Evolutionary conservation across 2,797 vertebrate species (phyloP).

Genomic region (Rhodeus uyekii): DNA sequence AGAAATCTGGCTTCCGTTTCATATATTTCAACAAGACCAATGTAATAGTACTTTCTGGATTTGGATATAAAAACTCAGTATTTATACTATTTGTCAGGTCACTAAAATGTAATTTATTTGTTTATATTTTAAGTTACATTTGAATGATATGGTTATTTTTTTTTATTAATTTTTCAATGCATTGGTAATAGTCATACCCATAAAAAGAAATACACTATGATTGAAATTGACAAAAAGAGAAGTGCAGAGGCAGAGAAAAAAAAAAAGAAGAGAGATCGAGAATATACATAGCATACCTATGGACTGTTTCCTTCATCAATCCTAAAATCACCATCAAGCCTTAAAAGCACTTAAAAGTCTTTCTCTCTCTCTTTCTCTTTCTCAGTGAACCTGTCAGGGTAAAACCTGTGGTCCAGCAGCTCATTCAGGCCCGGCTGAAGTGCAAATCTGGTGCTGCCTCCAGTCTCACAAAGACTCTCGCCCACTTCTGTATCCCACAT

Average conservation of each 20-base stretch:
- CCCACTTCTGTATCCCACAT: conserved; percentile 50
- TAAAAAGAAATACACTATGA: neutral
- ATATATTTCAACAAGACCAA: conserved; percentile 5
- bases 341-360: neutral
- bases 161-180: neutral
- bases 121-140: too few species aligned
- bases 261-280: too few species aligned
- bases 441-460: conserved; percentile 79
- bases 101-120: neutral
- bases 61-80: neutral
- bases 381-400: conserved; percentile 34
- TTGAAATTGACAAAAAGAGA: neutral
- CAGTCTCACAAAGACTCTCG: conserved; percentile 56
- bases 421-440: conserved; percentile 80
- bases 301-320: neutral
- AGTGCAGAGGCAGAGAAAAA: neutral
- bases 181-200: neutral
- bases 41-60: neutral
- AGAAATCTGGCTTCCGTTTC: neutral
- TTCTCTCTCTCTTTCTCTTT: neutral
- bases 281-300: neutral
- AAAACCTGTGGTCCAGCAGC: conserved; percentile 59
- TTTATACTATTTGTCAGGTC: neutral
- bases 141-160: too few species aligned
- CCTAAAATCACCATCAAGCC: neutral